Percentiles rank a stretch among this genome's conserved stretches.
These are phyloP conservation scores for Eidolon dupreanum DNA, from an alignment of 2,797 vertebrate species.

Conservation along the genomic window DNA sequence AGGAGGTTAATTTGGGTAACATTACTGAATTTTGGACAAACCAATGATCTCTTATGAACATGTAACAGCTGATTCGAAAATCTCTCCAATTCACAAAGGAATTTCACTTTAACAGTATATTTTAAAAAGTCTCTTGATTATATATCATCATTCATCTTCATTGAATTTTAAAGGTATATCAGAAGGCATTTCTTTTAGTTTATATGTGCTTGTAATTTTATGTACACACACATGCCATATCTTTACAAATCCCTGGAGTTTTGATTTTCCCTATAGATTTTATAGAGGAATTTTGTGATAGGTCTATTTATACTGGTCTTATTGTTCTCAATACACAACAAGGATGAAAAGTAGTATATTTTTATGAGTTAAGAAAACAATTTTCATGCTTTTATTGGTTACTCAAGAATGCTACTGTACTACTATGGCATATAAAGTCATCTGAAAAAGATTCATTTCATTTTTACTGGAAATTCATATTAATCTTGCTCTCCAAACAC, in stretches of 20 bases:
- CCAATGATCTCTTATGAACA: neutral
- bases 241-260: neutral
- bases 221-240: neutral
- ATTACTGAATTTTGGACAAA: neutral
- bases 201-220: conserved; percentile 34
- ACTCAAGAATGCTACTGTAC: neutral
- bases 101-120: neutral
- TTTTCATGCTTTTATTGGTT: neutral
- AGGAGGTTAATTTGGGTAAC: neutral
- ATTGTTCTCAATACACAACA: neutral
- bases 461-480: neutral
- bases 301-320: conserved; percentile 41
- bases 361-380: neutral
- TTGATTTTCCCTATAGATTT: conserved; percentile 39
- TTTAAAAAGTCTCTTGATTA: neutral
- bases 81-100: neutral
- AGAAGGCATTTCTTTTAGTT: neutral
- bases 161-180: neutral
- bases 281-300: conserved; percentile 33
- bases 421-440: neutral
- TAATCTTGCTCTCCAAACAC: neutral
- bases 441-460: neutral
- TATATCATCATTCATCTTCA: conserved; percentile 8
- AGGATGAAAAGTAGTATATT: neutral
- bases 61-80: neutral